Base-by-base conservation (phyloP, 2,113 vertebrate species). In the Tetraodon nigroviridis region DNA sequence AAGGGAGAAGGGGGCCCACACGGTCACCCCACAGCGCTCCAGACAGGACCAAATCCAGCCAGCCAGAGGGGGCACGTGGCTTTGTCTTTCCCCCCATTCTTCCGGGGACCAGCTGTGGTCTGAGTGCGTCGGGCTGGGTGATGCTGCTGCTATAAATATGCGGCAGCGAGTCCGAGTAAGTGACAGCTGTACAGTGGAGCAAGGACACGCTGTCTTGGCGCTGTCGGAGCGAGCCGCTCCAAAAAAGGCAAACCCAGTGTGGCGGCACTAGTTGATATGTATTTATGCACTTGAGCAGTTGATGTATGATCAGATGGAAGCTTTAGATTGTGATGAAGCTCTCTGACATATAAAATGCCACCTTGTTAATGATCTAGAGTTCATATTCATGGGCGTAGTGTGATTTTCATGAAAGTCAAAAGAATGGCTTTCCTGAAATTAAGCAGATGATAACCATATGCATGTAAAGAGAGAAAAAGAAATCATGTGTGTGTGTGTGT, bases 131-230 rank as follows among this genome's bases (percentile, higher is more conserved):
- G 60, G 79, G 74, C 76, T 76, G 79, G 80, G 62, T 89, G 90
- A 90, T 90, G 88, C 78, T 82, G 77, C 76, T 86, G 82, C 90
- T 92, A 92, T 90, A 91, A 91, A 92, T 92, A 90, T 80, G 78
- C 64, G 75, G 84, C 78, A 83, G 71, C 66, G 70, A 84, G 81
- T 75, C 81, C 80, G 79, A 89, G 86, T 82, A 84, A 88, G 84
- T 85, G 90, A 90, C 90, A 91, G 89, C 89, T 90, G 89, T 90
- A 89, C 75, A 76, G 80, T 86, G 84, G 79, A 80, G 73, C 77
- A 89, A 85, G 79, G 87, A 79, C 88, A 86, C 72, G 49, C 73
- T 75, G 81, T 82, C 86, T 84, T 81, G 79, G 79, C 70, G 73
- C 76, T 40, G 75, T 72, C 64, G 58, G 69, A 68, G 79, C 13